Evolutionary conservation across 2,113 vertebrate genomes (phyloP).

Genomic region (Menidia beryllina): DNA sequence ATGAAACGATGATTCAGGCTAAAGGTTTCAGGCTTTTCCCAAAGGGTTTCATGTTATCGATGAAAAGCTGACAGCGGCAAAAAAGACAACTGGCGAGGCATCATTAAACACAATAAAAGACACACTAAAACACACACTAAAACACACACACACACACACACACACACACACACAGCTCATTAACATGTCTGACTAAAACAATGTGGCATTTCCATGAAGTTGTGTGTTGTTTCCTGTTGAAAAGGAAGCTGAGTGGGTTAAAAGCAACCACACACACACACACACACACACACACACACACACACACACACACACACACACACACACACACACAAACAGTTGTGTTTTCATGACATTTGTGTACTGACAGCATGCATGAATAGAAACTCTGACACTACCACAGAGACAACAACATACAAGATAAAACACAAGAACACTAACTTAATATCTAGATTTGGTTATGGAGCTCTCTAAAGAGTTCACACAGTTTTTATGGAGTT

Average conservation of each 20-base stretch:
- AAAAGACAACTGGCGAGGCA: not conserved
- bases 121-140: too few species aligned
- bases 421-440: too few species aligned
- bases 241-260: constrained; percentile 52
- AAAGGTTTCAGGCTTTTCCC: not conserved
- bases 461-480: too few species aligned
- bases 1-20: constrained; percentile 26
- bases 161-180: constrained; percentile 36
- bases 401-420: not conserved
- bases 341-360: not conserved
- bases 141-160: too few species aligned
- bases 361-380: not conserved
- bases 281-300: constrained; percentile 19
- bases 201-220: constrained; percentile 68
- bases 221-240: constrained; percentile 57
- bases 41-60: constrained; percentile 8
- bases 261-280: constrained; percentile 26
- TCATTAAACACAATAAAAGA: not conserved
- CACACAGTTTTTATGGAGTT: too few species aligned
- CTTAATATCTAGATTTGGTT: too few species aligned
- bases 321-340: constrained; percentile 19
- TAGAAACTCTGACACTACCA: not conserved
- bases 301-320: constrained; percentile 24
- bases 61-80: constrained; percentile 36
- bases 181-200: constrained; percentile 43